Conservation (phyloP, 2,797 vertebrate genomes). For the Brachyrhaphis roseni region DNA sequence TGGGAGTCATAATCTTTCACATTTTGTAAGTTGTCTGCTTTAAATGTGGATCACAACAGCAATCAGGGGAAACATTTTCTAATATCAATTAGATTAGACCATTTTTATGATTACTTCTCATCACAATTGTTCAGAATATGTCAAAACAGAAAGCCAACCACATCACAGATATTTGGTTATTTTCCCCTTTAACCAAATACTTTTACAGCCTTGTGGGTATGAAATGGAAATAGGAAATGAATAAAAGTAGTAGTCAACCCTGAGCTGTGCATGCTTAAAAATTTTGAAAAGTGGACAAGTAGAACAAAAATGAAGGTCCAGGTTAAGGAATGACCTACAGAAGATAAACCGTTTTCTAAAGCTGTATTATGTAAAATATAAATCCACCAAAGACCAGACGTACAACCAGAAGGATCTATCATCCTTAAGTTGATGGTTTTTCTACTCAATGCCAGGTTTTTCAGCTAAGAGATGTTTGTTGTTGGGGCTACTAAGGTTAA, state of each 20-base stretch:
- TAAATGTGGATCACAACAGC: background rate
- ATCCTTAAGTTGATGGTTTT: background rate
- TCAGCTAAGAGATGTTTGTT: background rate
- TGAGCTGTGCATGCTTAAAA: background rate
- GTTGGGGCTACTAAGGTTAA: background rate
- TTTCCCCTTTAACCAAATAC: too few relatives aligned
- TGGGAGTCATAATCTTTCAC: background rate
- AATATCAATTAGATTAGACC: background rate
- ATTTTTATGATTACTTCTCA: background rate
- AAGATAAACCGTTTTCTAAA: background rate
- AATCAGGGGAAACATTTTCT: background rate
- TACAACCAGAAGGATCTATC: background rate
- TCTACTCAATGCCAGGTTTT: background rate
- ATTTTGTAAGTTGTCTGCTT: background rate
- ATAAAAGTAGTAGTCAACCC: background rate
- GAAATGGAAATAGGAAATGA: background rate
- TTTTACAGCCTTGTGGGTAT: background rate
- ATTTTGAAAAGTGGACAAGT: background rate
- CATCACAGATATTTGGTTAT: background rate
- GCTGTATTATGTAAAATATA: background rate
- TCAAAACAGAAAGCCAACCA: background rate
- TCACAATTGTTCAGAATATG: background rate
- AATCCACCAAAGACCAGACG: background rate
- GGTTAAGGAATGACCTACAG: background rate
- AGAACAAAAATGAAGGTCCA: background rate